These are phyloP conservation scores for Aythya baeri DNA, from an alignment of 2,113 vertebrate genomes.

Conservation along the genomic window DNA sequence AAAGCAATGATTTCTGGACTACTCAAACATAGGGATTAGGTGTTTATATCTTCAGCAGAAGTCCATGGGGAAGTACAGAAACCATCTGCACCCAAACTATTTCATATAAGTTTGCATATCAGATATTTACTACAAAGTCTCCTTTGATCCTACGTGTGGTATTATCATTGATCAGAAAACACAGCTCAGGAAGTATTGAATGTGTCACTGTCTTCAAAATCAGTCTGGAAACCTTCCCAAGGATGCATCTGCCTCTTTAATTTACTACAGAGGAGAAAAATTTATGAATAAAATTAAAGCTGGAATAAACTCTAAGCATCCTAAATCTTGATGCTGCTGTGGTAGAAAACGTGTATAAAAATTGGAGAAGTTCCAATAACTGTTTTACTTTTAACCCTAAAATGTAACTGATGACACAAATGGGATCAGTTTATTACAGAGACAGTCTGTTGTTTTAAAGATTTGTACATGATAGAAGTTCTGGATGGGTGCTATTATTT, in stretches of 20 bases:
- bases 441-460: too few relatives aligned
- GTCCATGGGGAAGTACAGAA: neutral
- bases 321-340: neutral
- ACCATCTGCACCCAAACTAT: neutral
- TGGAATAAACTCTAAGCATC: neutral
- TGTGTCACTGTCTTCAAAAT: constrained; percentile 19
- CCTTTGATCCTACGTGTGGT: neutral
- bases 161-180: constrained; percentile 14
- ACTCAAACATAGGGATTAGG: neutral
- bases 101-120: neutral
- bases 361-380: neutral
- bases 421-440: neutral
- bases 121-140: neutral
- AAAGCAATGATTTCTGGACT: neutral
- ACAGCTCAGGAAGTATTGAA: neutral
- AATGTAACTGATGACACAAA: neutral
- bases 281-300: constrained; percentile 8
- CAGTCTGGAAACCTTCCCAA: constrained; percentile 35
- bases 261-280: neutral
- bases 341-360: neutral
- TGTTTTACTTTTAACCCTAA: neutral
- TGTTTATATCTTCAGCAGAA: neutral
- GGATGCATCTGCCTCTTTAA: constrained; percentile 39
- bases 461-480: fast-evolving
- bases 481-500: fast-evolving